These are phyloP conservation scores for Bombylius major DNA, from an alignment of 2,888 invertebrate species.

Conservation along the genomic window DNA sequence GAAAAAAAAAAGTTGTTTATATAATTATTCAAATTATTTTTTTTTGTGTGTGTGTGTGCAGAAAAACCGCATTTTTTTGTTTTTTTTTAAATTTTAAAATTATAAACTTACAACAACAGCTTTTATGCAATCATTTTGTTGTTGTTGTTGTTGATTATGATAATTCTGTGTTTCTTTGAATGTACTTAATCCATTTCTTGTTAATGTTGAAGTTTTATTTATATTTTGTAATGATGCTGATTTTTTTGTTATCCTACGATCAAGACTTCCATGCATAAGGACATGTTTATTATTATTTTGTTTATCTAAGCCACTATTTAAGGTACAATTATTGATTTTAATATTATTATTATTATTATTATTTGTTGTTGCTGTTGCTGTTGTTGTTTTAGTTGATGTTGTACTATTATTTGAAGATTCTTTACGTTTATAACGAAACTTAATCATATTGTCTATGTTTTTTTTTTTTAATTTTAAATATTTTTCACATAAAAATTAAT, in stretches of 20 bases:
- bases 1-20: too few relatives aligned
- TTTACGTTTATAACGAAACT: conserved; percentile 53
- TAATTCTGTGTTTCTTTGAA: neutral
- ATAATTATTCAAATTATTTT: too few relatives aligned
- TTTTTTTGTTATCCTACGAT: conserved; percentile 8
- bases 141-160: conserved; percentile 4
- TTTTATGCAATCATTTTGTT: conserved; percentile 27
- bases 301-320: neutral
- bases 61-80: too few relatives aligned
- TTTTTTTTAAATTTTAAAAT: too few relatives aligned
- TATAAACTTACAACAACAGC: conserved; percentile 34
- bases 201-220: conserved; percentile 7
- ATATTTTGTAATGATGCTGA: neutral
- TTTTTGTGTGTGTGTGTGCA: too few relatives aligned
- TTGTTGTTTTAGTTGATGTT: conserved; percentile 9
- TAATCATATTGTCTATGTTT: conserved; percentile 41
- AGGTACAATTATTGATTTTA: neutral
- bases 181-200: neutral
- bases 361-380: too few relatives aligned
- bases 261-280: conserved; percentile 8
- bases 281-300: neutral
- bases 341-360: neutral
- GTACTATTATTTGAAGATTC: conserved; percentile 31
- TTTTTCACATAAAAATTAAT: too few relatives aligned
- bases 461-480: too few relatives aligned